Conservation (phyloP, 2,888 invertebrate species). For the Acanthosoma haemorrhoidale region DNA sequence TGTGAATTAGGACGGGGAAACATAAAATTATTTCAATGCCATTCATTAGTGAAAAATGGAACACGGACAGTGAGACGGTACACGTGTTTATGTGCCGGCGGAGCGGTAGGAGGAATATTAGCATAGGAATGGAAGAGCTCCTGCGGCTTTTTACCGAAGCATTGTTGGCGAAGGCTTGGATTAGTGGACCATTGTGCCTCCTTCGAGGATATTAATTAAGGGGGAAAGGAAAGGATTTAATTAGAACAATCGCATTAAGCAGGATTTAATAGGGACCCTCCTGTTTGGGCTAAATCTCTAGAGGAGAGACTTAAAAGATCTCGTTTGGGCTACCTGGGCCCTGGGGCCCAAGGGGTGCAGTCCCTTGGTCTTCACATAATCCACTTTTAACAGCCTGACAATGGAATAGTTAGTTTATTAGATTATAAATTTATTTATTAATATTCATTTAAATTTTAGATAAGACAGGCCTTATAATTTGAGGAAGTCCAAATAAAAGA, state of each 20-base stretch:
- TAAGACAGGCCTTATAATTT: no score
- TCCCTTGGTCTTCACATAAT: no score
- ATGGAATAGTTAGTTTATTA: no score
- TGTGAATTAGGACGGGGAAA: no score
- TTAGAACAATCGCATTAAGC: conserved; percentile 4
- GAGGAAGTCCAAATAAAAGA: no score
- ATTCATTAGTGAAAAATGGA: no score
- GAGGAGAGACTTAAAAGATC: conserved; percentile 10
- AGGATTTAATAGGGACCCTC: conserved; percentile 7
- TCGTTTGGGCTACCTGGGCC: not conserved
- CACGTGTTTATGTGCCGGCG: no score
- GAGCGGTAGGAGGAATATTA: not conserved
- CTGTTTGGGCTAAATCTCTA: not conserved
- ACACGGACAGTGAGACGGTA: no score
- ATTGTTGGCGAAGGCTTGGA: not conserved
- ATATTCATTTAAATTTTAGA: no score
- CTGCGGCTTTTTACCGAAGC: not conserved
- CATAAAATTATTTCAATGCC: no score
- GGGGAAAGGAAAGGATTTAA: conserved; percentile 3
- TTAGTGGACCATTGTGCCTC: not conserved
- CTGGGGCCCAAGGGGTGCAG: not conserved
- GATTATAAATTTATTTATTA: no score
- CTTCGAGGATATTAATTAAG: conserved; percentile 2
- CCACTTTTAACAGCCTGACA: no score
- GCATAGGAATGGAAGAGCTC: conserved; percentile 4